phyloP scores from a whole-genome alignment of 2,113 vertebrate species.

The Furnarius figulus region DNA sequence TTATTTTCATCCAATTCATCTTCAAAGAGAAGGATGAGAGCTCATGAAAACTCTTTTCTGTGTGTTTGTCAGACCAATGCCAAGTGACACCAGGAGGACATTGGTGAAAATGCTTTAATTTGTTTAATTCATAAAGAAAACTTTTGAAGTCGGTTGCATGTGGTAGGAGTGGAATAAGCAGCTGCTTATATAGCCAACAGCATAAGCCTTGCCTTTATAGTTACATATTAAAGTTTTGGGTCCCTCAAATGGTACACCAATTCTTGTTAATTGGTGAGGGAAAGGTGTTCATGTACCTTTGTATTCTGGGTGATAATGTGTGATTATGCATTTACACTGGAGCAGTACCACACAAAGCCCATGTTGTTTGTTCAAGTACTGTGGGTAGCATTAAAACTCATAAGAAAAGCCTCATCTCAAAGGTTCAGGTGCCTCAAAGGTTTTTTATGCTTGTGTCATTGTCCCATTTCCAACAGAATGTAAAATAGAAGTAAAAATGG shows the following conservation, averaged over 20 bases:
- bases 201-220: background rate
- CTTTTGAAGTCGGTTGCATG: background rate
- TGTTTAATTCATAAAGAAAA: background rate
- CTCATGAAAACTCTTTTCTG: background rate
- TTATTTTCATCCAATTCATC: background rate
- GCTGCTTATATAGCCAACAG: background rate
- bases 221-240: background rate
- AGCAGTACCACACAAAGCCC: background rate
- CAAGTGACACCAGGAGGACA: background rate
- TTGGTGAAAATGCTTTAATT: slow-evolving; percentile 9
- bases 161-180: background rate
- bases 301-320: background rate
- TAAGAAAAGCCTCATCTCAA: background rate
- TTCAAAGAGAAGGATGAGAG: background rate
- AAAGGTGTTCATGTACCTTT: background rate
- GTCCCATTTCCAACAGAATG: background rate
- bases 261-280: background rate
- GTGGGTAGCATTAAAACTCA: background rate
- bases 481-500: background rate
- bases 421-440: background rate
- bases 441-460: background rate
- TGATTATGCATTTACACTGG: rapidly evolving
- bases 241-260: background rate
- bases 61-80: background rate
- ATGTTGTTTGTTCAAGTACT: background rate